Evolutionary conservation across 2,888 invertebrate species (phyloP).

Genomic region (Iselma pallidipennis): DNA sequence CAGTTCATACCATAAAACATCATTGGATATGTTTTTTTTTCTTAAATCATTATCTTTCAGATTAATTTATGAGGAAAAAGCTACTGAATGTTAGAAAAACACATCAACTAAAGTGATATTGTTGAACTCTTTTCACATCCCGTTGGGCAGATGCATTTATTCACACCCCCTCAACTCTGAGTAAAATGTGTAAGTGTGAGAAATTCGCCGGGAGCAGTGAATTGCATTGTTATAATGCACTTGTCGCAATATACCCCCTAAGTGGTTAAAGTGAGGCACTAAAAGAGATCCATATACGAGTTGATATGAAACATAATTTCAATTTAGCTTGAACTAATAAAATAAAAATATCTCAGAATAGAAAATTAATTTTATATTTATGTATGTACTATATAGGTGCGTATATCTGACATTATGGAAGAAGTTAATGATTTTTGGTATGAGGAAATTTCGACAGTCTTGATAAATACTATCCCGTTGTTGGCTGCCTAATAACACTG

Average conservation of each 20-base stretch:
- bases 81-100: not conserved
- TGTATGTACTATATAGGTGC: no score
- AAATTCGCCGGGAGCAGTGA: slow-evolving; percentile 37
- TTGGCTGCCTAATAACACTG: not conserved
- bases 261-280: not conserved
- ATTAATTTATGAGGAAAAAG: not conserved
- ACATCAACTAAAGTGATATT: slow-evolving; percentile 16
- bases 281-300: not conserved
- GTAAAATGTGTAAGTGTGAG: slow-evolving; percentile 36
- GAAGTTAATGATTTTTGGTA: no score
- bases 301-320: not conserved
- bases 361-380: no score
- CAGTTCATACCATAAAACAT: not conserved
- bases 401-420: no score
- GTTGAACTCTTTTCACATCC: slow-evolving; percentile 13
- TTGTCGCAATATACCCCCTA: slow-evolving; percentile 33
- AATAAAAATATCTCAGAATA: not conserved
- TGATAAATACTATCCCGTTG: not conserved
- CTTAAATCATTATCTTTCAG: not conserved
- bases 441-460: not conserved
- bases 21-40: no score
- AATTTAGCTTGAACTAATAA: not conserved
- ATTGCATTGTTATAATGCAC: slow-evolving; percentile 42
- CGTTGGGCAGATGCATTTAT: slow-evolving; percentile 36
- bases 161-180: slow-evolving; percentile 39